A percentile compares a stretch with the other conserved stretches of the same genome.
Evolutionary conservation across 2,113 vertebrate genomes (phyloP).

Genomic region (Peromyscus californicus): DNA sequence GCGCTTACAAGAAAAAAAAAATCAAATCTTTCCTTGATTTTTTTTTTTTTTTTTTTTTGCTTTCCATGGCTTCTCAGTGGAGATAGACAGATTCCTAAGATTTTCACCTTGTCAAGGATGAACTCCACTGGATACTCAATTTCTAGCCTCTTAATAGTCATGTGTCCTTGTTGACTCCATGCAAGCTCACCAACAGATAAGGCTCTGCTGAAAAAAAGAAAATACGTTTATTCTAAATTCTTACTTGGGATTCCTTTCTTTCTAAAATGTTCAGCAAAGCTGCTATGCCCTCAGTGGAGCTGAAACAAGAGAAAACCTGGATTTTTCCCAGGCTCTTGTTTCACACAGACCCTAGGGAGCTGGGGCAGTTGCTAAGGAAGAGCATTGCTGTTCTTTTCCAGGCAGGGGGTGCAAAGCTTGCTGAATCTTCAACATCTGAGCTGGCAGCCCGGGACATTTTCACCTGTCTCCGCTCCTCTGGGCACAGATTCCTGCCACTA

Average conservation of each 20-base stretch:
- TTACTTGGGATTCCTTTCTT: not conserved
- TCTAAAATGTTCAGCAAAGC: not conserved
- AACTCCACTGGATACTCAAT: not conserved
- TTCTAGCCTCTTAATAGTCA: not conserved
- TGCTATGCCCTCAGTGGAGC: not conserved
- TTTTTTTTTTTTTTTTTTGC: not conserved
- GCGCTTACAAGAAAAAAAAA: not conserved
- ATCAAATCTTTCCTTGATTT: not conserved
- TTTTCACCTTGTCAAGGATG: not conserved
- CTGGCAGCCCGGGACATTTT: slow-evolving; percentile 50
- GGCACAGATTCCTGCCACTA: slow-evolving; percentile 72
- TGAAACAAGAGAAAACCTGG: not conserved
- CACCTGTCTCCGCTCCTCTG: slow-evolving; percentile 80
- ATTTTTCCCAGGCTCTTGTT: not conserved
- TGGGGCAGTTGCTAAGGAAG: not conserved
- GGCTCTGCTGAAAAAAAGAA: slow-evolving; percentile 23
- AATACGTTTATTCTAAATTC: not conserved
- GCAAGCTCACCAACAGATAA: not conserved
- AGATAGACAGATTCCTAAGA: not conserved
- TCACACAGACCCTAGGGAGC: not conserved
- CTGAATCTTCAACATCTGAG: slow-evolving; percentile 65
- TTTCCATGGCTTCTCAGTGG: not conserved
- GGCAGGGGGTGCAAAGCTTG: not conserved
- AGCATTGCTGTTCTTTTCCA: not conserved
- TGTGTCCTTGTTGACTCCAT: not conserved